Base-by-base conservation (phyloP, 2,113 vertebrate genomes). In the Tyto alba region DNA sequence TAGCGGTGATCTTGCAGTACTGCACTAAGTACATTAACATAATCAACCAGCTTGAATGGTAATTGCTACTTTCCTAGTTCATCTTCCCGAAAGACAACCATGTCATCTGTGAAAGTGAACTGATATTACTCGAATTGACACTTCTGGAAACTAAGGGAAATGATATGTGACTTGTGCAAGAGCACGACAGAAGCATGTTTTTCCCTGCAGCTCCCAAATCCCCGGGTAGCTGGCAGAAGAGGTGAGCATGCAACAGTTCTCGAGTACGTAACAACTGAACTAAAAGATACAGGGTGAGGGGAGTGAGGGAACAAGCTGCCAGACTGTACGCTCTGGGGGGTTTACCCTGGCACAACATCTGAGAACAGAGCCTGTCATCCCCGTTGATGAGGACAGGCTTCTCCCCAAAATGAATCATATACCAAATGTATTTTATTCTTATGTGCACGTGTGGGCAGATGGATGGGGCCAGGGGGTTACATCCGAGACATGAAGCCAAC, bases 81-180 rank as follows among this genome's bases (percentile, higher is more conserved):
- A 0, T 68, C 50, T 47, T 68, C 48, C n/a, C 45, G 22, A 74
- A 78, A 83, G n/a, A 38, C 59, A 36, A 20, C 13, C 21, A 11
- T 10, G 27, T 41, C 13, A 40, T 36, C 62, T 72, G 1, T 21
- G 63, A 45, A 88, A 80, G 41, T 50, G 59, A 83, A 40, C 22
- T 38, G 75, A 52, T 78, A 30, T 5, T 52, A 18, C 47, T 67
- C 0, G 0, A 20, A 73, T 16, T 0, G 0, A 50, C 52, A 13
- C 56, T 79, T 90, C 47, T 88, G 71, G 53, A 82, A 85, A 75
- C 23, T 16, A 38, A 19, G 20, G 56, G 79, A 50, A 82, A 86
- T 6, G 22, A 30, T 27, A 48, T 3, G 7, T 17, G 9, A 38
- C 43, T 30, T 79, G 63, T 3, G 6, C 50, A 57, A 41, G 45